phyloP scores from a whole-genome alignment of 1,140 invertebrate genomes.

The Scaptodrosophila lebanonensis region DNA sequence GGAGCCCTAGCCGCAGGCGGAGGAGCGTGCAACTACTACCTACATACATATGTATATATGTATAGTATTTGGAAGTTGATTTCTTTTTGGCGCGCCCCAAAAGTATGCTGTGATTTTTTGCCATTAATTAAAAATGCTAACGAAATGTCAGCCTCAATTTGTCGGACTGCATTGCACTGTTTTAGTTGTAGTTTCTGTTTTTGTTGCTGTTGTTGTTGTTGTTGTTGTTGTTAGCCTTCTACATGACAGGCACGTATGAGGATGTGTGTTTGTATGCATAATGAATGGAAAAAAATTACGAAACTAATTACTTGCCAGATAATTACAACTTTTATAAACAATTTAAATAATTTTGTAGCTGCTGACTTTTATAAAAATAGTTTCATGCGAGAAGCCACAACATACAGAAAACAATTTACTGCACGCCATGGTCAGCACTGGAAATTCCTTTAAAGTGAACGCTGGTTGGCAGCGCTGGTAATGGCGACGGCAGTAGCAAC shows the following conservation, averaged over 20 bases:
- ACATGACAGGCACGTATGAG: constrained; percentile 1
- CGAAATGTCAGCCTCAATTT: constrained; percentile 12
- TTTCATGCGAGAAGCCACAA: constrained; percentile 25
- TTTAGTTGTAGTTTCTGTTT: no score
- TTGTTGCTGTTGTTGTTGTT: constrained; percentile 8
- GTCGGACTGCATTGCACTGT: background rate
- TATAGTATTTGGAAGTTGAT: background rate
- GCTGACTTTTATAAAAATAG: constrained; percentile 57
- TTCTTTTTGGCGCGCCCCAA: constrained; percentile 32
- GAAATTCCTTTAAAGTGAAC: constrained; percentile 73
- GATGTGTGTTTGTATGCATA: background rate
- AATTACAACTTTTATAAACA: constrained; percentile 68
- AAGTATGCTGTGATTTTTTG: constrained; percentile 51
- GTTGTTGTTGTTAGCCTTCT: constrained; percentile 4
- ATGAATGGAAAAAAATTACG: constrained; percentile 14
- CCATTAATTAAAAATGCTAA: background rate
- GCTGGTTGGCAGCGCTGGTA: no score
- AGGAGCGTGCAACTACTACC: no score
- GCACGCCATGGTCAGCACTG: constrained; percentile 64
- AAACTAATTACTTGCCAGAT: constrained; percentile 58
- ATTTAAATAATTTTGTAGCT: constrained; percentile 69
- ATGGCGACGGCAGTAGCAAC: constrained; percentile 4
- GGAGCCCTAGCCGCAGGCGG: no score
- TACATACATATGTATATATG: no score
- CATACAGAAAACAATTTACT: constrained; percentile 58